Conservation (phyloP, 2,113 vertebrate genomes). For the Tylochromis polylepis region DNA sequence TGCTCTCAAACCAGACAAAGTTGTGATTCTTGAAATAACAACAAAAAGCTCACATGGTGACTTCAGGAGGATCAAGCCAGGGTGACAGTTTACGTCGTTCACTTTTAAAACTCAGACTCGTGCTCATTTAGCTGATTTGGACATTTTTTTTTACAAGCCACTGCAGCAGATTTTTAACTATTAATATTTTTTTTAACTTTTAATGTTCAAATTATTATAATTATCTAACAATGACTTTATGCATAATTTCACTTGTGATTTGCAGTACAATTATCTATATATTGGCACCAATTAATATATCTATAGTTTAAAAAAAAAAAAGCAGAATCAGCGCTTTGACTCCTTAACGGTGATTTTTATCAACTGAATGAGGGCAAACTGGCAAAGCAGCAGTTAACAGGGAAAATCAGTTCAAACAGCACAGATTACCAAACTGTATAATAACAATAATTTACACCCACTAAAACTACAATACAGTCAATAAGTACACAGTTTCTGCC, state of each 20-base stretch:
- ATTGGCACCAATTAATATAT: not conserved
- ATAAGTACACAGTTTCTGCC: not conserved
- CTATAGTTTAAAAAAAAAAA: rapidly evolving
- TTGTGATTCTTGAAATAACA: not conserved
- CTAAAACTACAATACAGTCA: not conserved
- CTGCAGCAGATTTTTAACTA: not conserved
- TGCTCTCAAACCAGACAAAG: conserved; percentile 1
- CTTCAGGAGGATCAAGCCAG: not conserved
- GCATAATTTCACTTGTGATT: not conserved
- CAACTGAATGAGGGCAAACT: not conserved
- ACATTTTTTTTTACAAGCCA: not conserved
- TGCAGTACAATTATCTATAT: not conserved
- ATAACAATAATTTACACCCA: not conserved
- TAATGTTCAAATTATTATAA: not conserved
- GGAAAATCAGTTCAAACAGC: not conserved
- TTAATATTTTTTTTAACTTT: not conserved
- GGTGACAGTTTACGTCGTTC: not conserved
- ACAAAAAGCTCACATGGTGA: not conserved
- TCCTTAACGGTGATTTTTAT: not conserved
- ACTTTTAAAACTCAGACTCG: not conserved
- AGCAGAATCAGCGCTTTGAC: not conserved
- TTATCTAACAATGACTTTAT: not conserved
- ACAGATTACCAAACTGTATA: not conserved
- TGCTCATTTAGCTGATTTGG: not conserved
- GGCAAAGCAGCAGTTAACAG: too few relatives aligned